Base-by-base conservation (phyloP, 1,140 invertebrate species). In the Bilobella aurantiaca region DNA sequence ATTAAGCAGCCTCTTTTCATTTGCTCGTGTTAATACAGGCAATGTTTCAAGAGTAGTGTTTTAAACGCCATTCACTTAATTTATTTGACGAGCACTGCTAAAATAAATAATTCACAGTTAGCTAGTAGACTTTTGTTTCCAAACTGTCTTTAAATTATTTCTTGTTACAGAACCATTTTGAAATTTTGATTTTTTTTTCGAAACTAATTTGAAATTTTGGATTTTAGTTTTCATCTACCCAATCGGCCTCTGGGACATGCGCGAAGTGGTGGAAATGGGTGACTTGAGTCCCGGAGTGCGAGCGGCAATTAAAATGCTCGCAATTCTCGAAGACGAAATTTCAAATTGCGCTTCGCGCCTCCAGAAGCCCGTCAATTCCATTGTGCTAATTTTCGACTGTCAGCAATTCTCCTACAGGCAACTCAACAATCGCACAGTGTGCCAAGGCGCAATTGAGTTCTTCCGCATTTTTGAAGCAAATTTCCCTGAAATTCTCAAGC, bases 401-500 rank as follows among this genome's bases (percentile, higher is more conserved):
- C 49, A 53, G 23, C 14, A 53, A 23, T 53, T 53, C 25, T 53
- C 49, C 21, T 53, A 53, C 23, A 12, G 49, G 12, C 49, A 53
- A 23, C 8, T 53, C 8, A 53, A 23, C 23, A 12, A 23, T 23
- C 49, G 49, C 12, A 53, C 49, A 53, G 49, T 53, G 14, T 12
- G 12, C 12, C 49, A 53, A 23, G 49, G 49, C 25, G 12, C 49
- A 53, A 23, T 53, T 53, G 49, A 53, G 25, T 53, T 53, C 23
- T 53, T 53, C 49, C 12, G 49, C 14, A 53, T 53, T 53, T 53
- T 53, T 53, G 49, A 53, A 23, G 37, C 62, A n/a, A 63, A 63
- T 53, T 56, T 53, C 31, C 62, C 62, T 12, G 62, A 63, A 49
- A 28, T 63, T 27, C 47, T 63, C 3, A 63, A 63, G 25, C 23